phyloP scores from a whole-genome alignment of 2,888 invertebrate species.

The Drosophila imparisetae region DNA sequence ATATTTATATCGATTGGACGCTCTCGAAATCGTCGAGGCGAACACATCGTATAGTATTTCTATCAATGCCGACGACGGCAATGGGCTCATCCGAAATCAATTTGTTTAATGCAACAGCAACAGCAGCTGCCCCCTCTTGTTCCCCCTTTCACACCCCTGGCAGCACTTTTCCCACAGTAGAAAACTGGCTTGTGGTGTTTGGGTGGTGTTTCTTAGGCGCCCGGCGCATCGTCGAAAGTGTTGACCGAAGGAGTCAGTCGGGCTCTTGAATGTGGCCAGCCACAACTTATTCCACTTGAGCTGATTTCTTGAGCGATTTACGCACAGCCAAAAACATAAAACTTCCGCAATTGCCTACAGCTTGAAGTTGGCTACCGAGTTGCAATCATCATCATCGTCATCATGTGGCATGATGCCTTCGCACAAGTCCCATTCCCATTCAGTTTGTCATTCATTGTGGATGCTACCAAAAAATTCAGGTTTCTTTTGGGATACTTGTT shows the following conservation, averaged over 20 bases:
- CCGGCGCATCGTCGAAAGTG: conserved; percentile 49
- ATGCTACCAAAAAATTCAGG: not conserved
- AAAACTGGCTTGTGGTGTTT: conserved; percentile 14
- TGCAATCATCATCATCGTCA: conserved; percentile 5
- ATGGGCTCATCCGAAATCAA: conserved; percentile 75
- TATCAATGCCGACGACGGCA: conserved; percentile 56
- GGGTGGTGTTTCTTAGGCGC: conserved; percentile 25
- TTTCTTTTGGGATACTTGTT: conserved; percentile 14
- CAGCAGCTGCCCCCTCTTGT: not conserved
- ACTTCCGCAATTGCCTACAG: conserved; percentile 73
- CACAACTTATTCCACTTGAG: conserved; percentile 80
- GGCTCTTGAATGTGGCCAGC: conserved; percentile 52
- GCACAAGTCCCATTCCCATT: conserved; percentile 32
- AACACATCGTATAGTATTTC: conserved; percentile 69
- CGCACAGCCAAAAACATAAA: conserved; percentile 79
- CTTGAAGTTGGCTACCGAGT: conserved; percentile 29
- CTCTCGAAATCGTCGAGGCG: conserved; percentile 51
- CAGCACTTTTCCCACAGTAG: conserved; percentile 51
- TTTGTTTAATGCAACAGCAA: conserved; percentile 69
- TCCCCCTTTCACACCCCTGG: not conserved
- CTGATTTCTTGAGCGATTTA: conserved; percentile 80
- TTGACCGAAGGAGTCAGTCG: conserved; percentile 62
- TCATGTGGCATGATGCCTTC: conserved; percentile 21
- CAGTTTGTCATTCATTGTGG: conserved; percentile 54
- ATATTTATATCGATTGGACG: conserved; percentile 65